Evolutionary conservation across 2,888 invertebrate species (phyloP).

Genomic region (Caenorhabditis sp.): DNA sequence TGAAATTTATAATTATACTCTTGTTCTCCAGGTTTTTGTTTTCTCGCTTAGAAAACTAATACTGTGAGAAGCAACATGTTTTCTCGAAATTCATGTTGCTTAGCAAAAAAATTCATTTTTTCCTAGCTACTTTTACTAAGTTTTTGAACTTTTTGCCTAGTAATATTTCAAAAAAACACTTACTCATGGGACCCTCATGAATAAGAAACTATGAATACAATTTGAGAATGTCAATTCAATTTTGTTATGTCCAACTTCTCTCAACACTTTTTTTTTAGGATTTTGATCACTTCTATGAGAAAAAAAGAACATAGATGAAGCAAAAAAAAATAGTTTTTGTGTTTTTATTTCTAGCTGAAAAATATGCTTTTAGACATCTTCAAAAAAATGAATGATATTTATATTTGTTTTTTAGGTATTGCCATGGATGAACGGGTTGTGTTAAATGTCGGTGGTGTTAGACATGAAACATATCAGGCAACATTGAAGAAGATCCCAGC

Average conservation of each 20-base stretch:
- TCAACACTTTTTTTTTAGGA: not conserved
- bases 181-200: not conserved
- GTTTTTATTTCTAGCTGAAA: not conserved
- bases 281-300: not conserved
- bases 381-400: not conserved
- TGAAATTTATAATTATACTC: not conserved
- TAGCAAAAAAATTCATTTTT: not conserved
- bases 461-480: conserved; percentile 80
- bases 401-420: conserved; percentile 23
- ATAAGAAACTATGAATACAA: conserved; percentile 1
- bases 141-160: too few relatives aligned
- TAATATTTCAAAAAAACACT: too few relatives aligned
- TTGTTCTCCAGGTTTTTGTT: too few relatives aligned
- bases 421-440: conserved; percentile 80
- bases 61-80: too few relatives aligned
- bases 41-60: too few relatives aligned
- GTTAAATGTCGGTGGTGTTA: conserved; percentile 93
- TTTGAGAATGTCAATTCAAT: conserved; percentile 1
- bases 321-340: not conserved
- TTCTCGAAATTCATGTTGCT: not conserved
- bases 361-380: not conserved
- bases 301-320: not conserved
- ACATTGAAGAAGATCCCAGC: conserved; percentile 87
- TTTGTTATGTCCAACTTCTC: not conserved
- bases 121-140: too few relatives aligned